Conservation (phyloP, 30 jellyfish, hydroid and myxozoan species). For the Chrysaora quinquecirrha region DNA sequence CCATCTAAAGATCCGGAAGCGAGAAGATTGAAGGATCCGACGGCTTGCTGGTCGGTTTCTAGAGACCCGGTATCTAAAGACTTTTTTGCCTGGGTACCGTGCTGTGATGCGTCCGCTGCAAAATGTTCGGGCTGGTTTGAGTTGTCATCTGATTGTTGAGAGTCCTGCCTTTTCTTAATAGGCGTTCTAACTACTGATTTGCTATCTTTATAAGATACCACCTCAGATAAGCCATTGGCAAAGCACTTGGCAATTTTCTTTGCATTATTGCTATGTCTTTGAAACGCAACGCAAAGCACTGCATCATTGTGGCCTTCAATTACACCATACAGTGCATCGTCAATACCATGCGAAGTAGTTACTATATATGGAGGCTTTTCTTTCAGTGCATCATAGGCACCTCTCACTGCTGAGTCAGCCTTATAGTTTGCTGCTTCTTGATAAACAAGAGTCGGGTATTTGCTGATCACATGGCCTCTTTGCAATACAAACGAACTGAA, state of each 20-base stretch:
- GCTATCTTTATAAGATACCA: neutral
- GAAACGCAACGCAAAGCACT: conserved; percentile 13
- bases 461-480: conserved; percentile 34
- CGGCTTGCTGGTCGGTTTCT: too few species aligned
- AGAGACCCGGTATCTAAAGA: too few species aligned
- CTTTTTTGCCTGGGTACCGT: too few species aligned
- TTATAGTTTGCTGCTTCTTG: conserved; percentile 42
- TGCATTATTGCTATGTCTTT: neutral
- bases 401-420: neutral
- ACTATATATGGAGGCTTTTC: neutral
- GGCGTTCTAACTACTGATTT: too few species aligned
- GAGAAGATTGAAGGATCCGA: too few species aligned
- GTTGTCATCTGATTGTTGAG: too few species aligned
- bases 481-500: conserved; percentile 45
- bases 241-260: too few species aligned
- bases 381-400: neutral
- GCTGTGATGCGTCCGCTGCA: too few species aligned
- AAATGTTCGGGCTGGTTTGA: too few species aligned
- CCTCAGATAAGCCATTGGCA: too few species aligned
- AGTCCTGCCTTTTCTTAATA: too few species aligned
- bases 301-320: conserved; percentile 37
- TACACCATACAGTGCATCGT: conserved; percentile 7
- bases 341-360: neutral
- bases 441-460: conserved; percentile 27
- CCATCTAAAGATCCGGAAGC: conserved; percentile 51